These are phyloP conservation scores for Chrysodeixis includens DNA, from an alignment of 2,888 invertebrate genomes.

Conservation along the genomic window DNA sequence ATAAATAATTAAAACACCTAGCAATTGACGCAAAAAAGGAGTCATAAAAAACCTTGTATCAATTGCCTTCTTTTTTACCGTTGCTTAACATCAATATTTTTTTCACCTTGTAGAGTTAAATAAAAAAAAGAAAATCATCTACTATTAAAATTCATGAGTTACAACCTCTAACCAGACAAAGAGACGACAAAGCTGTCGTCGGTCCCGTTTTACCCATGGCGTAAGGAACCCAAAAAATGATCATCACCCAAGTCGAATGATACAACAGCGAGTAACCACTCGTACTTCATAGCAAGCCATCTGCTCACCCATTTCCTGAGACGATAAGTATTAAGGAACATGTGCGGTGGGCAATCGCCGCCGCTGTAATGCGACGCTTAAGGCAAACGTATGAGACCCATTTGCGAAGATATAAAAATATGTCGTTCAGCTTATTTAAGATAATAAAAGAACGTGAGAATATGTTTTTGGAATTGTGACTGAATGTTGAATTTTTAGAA, in stretches of 20 bases:
- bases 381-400: conserved; percentile 50
- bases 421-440: conserved; percentile 52
- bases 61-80: too few species aligned
- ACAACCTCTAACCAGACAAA: too few species aligned
- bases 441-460: conserved; percentile 26
- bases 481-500: not conserved
- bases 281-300: conserved; percentile 5
- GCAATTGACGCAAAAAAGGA: too few species aligned
- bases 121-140: too few species aligned
- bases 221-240: too few species aligned
- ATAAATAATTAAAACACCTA: too few species aligned
- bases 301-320: conserved; percentile 22
- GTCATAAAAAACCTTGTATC: too few species aligned
- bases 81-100: too few species aligned
- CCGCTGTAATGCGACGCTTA: conserved; percentile 50
- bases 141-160: too few species aligned
- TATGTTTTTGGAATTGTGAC: not conserved
- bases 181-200: too few species aligned
- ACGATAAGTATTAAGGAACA: conserved; percentile 50
- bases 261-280: not conserved
- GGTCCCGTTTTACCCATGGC: too few species aligned
- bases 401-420: conserved; percentile 52
- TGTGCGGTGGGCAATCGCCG: conserved; percentile 49
- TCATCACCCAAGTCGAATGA: not conserved
- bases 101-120: too few species aligned